These are phyloP conservation scores for Saguinus imperator DNA, from an alignment of 2,113 vertebrate species.

Conservation along the genomic window DNA sequence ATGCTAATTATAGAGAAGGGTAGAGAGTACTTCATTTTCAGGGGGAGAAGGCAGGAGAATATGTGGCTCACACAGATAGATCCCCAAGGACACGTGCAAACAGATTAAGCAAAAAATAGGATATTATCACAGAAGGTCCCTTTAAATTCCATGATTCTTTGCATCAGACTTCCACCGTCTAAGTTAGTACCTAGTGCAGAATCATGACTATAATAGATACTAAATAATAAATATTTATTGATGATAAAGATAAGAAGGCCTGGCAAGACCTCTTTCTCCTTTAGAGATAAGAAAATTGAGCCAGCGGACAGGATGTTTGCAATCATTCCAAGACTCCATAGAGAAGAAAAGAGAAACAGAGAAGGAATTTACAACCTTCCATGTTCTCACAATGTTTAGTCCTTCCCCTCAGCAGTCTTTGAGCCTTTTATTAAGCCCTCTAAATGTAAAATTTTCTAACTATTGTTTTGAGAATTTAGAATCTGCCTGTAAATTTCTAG, in stretches of 20 bases:
- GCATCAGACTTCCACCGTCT: slow-evolving; percentile 13
- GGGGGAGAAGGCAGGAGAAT: background rate
- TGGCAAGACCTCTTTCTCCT: slow-evolving; percentile 57
- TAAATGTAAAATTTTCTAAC: background rate
- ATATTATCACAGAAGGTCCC: background rate
- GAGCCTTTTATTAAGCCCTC: slow-evolving; percentile 14
- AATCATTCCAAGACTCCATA: slow-evolving; percentile 12
- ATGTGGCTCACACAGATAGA: background rate
- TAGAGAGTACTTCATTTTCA: background rate
- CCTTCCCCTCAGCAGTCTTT: background rate
- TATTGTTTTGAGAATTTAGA: slow-evolving; percentile 16
- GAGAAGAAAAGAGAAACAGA: background rate
- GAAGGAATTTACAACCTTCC: background rate
- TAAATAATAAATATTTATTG: slow-evolving; percentile 76
- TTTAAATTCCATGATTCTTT: slow-evolving; percentile 35
- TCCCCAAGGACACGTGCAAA: background rate
- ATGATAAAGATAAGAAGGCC: slow-evolving; percentile 61
- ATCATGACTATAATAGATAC: slow-evolving; percentile 29
- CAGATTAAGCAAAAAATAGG: background rate
- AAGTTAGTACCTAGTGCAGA: slow-evolving; percentile 21
- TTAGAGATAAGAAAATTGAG: slow-evolving; percentile 55
- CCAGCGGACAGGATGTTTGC: background rate
- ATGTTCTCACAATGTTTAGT: background rate
- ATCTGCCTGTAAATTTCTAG: slow-evolving; percentile 14
- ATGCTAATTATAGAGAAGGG: background rate